Conservation (phyloP, 2,113 vertebrate genomes). For the Peromyscus maniculatus region DNA sequence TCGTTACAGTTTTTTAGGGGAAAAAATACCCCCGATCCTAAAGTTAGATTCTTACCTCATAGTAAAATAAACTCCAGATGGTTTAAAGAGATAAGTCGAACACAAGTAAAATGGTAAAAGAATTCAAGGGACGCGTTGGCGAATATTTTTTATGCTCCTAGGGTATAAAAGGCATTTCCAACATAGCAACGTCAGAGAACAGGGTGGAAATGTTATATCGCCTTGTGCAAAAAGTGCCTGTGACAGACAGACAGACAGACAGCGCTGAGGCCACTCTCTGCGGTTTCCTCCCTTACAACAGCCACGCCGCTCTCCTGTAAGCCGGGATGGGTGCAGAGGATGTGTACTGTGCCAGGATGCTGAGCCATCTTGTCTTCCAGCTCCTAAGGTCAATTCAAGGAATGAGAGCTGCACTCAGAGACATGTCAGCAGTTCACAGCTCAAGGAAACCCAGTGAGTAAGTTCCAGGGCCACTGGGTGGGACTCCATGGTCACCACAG, state of each 20-base stretch:
- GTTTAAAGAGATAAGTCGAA: not conserved
- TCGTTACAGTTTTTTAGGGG: not conserved
- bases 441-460: not conserved
- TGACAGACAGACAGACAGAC: not conserved
- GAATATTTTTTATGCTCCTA: not conserved
- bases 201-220: fast-evolving
- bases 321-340: not conserved
- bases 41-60: constrained; percentile 34
- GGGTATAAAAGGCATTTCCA: not conserved
- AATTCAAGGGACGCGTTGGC: fast-evolving
- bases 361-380: not conserved
- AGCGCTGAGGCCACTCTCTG: fast-evolving
- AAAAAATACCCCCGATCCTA: not conserved
- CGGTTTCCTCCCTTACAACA: fast-evolving
- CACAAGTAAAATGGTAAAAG: not conserved
- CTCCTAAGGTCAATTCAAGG: fast-evolving
- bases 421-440: not conserved
- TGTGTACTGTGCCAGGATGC: fast-evolving
- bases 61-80: constrained; percentile 59
- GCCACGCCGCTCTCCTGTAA: fast-evolving
- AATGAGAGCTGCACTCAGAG: fast-evolving
- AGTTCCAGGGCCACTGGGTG: not conserved
- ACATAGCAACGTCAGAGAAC: not conserved
- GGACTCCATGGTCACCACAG: too few species aligned
- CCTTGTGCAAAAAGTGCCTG: not conserved